Evolutionary conservation across 2,888 invertebrate species (phyloP).

Genomic region (Galerucella pusilla): DNA sequence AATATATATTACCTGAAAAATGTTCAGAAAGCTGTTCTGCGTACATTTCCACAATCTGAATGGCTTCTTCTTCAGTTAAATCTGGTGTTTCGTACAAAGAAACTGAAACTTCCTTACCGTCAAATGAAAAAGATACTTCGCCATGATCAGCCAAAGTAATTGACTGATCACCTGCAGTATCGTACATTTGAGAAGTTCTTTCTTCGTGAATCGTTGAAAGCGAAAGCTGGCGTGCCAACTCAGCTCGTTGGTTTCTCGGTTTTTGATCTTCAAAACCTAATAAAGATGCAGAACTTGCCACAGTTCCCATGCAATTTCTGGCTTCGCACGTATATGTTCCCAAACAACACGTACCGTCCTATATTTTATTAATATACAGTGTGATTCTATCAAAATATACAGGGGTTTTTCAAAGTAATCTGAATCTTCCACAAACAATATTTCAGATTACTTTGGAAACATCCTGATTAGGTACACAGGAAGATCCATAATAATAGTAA

Average conservation of each 20-base stretch:
- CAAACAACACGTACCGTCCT: conserved; percentile 87
- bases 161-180: conserved; percentile 76
- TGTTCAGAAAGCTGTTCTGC: conserved; percentile 93
- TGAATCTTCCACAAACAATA: no score
- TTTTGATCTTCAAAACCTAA: conserved; percentile 86
- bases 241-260: conserved; percentile 66
- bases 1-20: conserved; percentile 69
- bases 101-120: conserved; percentile 91
- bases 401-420: no score
- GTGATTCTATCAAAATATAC: not conserved
- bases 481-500: not conserved
- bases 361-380: conserved; percentile 3
- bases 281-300: conserved; percentile 88
- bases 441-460: no score
- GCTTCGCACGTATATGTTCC: conserved; percentile 94
- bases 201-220: conserved; percentile 92
- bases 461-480: no score
- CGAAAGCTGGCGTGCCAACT: conserved; percentile 81
- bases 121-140: conserved; percentile 90
- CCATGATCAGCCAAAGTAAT: conserved; percentile 84
- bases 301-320: conserved; percentile 90
- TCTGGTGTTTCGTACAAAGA: conserved; percentile 93
- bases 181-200: conserved; percentile 87
- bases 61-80: conserved; percentile 90
- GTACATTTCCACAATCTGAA: conserved; percentile 94